Base-by-base conservation (phyloP, 2,888 invertebrate genomes). In the Cephonodes hylas region DNA sequence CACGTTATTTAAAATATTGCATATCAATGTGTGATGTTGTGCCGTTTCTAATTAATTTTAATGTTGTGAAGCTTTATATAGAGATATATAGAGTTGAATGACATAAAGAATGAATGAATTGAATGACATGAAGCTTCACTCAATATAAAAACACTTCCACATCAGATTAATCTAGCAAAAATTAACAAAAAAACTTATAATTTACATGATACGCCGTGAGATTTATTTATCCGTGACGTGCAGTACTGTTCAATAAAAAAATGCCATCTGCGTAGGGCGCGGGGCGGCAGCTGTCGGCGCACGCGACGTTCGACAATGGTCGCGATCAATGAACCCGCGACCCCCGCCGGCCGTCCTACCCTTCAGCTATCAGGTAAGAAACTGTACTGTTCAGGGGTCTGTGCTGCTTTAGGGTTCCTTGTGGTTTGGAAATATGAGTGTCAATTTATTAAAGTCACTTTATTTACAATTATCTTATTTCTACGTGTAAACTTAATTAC, bases 241-340 rank as follows among this genome's bases (percentile, higher is more conserved):
- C 31, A 45, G 57, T 46, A 38, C 61, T 53, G 72, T 73, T 62
- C 69, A 59, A 65, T 70, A 75, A 77, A 76, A 74, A 65, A 72
- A 70, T 53, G 80, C 85, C 90, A 90, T 88, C 89, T 89, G 89
- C 80, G 79, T 72, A 71, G 73, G 66, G 72, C 75, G 71, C 75
- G 82, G 83, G 80, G 83, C 76, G 70, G 82, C 91, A 91, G 91
- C 91, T 91, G 90, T 77, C 88, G 70, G 64, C 88, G 91, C 90
- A 88, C 89, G 90, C 90, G 91, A 84, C 74, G 67, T 70, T 77
- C 70, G 67, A 89, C 90, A 89, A 89, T 87, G 78, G 80, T 73
- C 69, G 76, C 89, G 91, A 89, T 82, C 91, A 88, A 87, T 91
- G 91, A 92, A 90, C 91, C 80, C 89, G 71, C 80, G 79, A 80